A percentile compares a stretch with the other conserved stretches of the same genome.
phyloP scores from a whole-genome alignment of 2,888 invertebrate genomes.

The Hypena proboscidalis region DNA sequence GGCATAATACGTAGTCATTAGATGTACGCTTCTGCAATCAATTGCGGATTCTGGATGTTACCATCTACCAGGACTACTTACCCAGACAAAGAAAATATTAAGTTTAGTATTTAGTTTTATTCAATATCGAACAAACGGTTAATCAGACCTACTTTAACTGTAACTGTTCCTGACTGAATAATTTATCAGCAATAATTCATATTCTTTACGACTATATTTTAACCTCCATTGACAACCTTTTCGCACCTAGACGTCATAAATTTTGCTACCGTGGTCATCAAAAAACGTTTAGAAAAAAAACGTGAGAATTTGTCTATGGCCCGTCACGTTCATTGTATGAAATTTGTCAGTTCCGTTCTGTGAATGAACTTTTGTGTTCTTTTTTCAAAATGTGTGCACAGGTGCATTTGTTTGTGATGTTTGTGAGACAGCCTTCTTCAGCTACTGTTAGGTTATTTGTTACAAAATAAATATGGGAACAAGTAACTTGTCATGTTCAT shows the following conservation, averaged over 20 bases:
- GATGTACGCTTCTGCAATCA: no score
- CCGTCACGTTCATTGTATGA: constrained; percentile 59
- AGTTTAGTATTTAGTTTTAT: no score
- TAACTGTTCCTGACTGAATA: not conserved
- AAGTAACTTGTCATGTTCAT: constrained; percentile 17
- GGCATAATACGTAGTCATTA: no score
- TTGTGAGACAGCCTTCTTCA: constrained; percentile 27
- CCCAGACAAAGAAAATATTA: no score
- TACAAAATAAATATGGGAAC: constrained; percentile 34
- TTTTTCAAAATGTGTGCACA: constrained; percentile 67
- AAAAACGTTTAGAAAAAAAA: constrained; percentile 55
- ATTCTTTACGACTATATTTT: constrained; percentile 5
- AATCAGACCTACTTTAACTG: not conserved
- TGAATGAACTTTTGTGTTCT: constrained; percentile 60
- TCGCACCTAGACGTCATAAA: constrained; percentile 62
- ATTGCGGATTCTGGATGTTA: no score
- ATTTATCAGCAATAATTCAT: not conserved
- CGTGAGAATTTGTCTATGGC: constrained; percentile 74
- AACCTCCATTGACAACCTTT: constrained; percentile 43
- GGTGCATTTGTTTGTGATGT: constrained; percentile 68
- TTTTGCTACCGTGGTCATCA: constrained; percentile 64
- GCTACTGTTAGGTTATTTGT: constrained; percentile 39
- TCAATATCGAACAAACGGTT: no score
- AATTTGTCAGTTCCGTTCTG: constrained; percentile 71
- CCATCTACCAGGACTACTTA: no score